Conservation (phyloP, 2,797 vertebrate species). For the Peromyscus nudipes region DNA sequence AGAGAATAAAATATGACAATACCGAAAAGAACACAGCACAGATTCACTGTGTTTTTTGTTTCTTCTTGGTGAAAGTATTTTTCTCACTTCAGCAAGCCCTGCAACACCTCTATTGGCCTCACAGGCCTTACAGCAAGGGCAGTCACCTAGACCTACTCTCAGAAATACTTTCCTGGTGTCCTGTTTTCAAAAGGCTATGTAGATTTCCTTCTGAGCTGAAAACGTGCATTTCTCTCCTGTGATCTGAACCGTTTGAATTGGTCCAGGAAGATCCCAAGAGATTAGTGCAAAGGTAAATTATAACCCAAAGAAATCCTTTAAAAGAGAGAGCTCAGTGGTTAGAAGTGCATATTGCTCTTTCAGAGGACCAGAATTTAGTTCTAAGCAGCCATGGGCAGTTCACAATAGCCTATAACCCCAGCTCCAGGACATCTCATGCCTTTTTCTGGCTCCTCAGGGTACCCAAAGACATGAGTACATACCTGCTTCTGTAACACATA, state of each 20-base stretch:
- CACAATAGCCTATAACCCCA: not conserved
- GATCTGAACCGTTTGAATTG: conserved; percentile 41
- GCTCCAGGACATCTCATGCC: not conserved
- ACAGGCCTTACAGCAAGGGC: not conserved
- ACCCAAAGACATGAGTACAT: not conserved
- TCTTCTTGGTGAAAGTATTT: conserved; percentile 66
- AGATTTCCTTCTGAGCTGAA: conserved; percentile 1
- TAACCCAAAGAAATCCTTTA: conserved; percentile 10
- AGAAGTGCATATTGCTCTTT: not conserved
- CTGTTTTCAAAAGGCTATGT: not conserved
- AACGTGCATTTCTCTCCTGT: conserved; percentile 9
- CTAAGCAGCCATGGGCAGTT: not conserved
- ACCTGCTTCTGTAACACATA: not conserved
- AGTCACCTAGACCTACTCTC: not conserved
- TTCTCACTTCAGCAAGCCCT: conserved; percentile 37
- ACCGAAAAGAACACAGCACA: conserved; percentile 72
- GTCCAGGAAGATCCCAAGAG: not conserved
- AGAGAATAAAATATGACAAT: conserved; percentile 73
- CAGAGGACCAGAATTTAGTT: not conserved
- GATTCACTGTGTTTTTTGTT: conserved; percentile 76
- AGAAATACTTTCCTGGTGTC: not conserved
- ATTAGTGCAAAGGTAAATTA: conserved; percentile 47
- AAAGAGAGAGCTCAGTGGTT: not conserved
- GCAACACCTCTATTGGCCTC: not conserved
- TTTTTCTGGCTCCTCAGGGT: not conserved